phyloP scores from a whole-genome alignment of 2,113 vertebrate genomes.

The Silurus meridionalis region DNA sequence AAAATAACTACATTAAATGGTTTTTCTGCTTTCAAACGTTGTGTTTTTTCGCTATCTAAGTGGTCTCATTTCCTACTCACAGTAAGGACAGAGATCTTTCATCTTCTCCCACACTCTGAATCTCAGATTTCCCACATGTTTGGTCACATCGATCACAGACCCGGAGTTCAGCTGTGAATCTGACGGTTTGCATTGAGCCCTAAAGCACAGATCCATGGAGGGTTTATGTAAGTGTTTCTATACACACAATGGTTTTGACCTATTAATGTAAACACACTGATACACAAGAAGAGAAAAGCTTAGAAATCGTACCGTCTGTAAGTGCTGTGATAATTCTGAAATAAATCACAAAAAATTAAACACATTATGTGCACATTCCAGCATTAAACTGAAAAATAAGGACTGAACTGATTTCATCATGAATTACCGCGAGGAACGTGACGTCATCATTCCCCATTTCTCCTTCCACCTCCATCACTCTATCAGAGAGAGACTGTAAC shows the following conservation, averaged over 20 bases:
- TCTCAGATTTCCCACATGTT: slow-evolving; percentile 59
- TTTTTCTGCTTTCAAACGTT: not conserved
- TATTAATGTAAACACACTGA: not conserved
- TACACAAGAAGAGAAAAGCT: not conserved
- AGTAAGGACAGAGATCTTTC: slow-evolving; percentile 54
- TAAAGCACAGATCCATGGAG: slow-evolving; percentile 3
- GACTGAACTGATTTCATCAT: not conserved
- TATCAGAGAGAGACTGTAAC: not conserved
- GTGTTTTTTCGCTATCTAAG: no score
- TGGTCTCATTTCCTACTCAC: slow-evolving; percentile 42
- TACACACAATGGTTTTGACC: not conserved
- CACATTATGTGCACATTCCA: not conserved
- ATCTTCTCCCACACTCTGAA: slow-evolving; percentile 63
- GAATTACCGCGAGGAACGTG: slow-evolving; percentile 32
- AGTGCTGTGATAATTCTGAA: slow-evolving; percentile 43
- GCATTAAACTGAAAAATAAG: not conserved
- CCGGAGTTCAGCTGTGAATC: slow-evolving; percentile 19
- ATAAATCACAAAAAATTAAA: not conserved
- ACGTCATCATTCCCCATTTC: slow-evolving; percentile 25
- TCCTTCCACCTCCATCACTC: slow-evolving; percentile 23
- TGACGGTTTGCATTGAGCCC: slow-evolving; percentile 20
- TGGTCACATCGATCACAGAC: slow-evolving; percentile 54
- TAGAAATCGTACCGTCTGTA: slow-evolving; percentile 45
- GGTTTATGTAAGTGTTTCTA: not conserved
- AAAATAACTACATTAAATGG: no score